Conservation (phyloP, 1,140 invertebrate genomes). For the Drosophila pruinosa region DNA sequence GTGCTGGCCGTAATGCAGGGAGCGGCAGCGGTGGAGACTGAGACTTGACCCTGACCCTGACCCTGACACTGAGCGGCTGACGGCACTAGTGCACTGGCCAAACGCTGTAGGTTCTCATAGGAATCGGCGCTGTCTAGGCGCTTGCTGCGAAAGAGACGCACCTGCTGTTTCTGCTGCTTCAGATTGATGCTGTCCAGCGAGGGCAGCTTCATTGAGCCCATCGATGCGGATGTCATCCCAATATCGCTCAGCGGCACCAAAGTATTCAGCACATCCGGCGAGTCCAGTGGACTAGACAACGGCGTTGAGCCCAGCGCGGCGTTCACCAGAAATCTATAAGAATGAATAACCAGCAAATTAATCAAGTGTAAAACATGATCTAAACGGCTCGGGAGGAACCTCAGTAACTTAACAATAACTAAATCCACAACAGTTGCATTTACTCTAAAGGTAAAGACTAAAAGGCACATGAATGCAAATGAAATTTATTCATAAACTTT, state of each 20-base stretch:
- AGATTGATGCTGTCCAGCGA: conserved; percentile 81
- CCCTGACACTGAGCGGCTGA: conserved; percentile 7
- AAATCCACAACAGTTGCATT: no score
- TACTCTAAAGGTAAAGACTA: no score
- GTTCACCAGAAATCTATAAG: conserved; percentile 86
- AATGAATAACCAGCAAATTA: background rate
- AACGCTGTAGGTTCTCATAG: conserved; percentile 78
- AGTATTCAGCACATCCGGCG: conserved; percentile 83
- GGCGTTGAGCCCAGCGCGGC: conserved; percentile 84
- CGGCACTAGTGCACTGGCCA: conserved; percentile 72
- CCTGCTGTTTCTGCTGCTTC: conserved; percentile 79
- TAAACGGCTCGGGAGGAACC: no score
- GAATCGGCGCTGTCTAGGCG: conserved; percentile 73
- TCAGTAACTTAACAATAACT: no score
- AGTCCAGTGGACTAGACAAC: conserved; percentile 86
- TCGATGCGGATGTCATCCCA: conserved; percentile 75
- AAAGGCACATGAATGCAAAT: no score
- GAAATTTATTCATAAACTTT: no score
- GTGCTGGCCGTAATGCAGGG: conserved; percentile 80
- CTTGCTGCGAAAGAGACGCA: conserved; percentile 80
- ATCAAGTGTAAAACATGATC: no score
- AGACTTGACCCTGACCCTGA: background rate
- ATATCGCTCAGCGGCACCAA: conserved; percentile 80
- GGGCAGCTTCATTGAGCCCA: conserved; percentile 79
- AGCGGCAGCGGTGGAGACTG: conserved; percentile 10